Evolutionary conservation across 2,888 invertebrate genomes (phyloP), one percentile per base, ranked within the genome.

Genomic region (Prosopocoilus inquinatus): DNA sequence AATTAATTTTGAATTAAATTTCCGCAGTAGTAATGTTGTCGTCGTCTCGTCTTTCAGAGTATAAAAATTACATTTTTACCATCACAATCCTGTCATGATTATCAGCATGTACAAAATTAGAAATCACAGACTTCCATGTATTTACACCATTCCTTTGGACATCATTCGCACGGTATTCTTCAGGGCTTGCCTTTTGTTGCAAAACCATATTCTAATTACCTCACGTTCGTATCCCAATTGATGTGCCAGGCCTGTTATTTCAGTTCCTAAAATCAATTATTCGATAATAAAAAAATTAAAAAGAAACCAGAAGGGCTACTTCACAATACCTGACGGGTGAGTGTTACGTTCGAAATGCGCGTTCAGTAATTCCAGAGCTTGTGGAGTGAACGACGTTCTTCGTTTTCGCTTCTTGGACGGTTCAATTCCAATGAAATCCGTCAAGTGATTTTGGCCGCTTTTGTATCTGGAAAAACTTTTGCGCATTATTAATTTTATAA

Each of bases 161-260:
- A 93, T 93, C 92, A 93, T 91, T 70, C 93, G 84, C 63, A 96
- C 95, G n/a, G 96, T 96, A 76, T 97, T 97, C 78, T 97, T 97
- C 64, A 97, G 82, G 1, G 97, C 96, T 79, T 98, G 97, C 53
- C 97, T 85, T 79, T 97, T 97, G 81, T 98, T 98, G 80, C 97
- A 98, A 80, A 98, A 98, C 97, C 98, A 98, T 80, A 98, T 97
- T 77, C 97, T 83, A 71, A 98, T 96, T 50, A 97, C 97, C 81
- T 98, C 97, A 51, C 97, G 84, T 74, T 97, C 97, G 78, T 97
- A 97, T 65, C 96, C 96, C 55, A 98, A 80, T 75, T 95, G 94
- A 74, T 96, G 94, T 9, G 96, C 95, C 64, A 97, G 80, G 38
- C 93, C 93, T 12, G 96, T 97, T 75, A 97, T 97, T 83, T 97